Evolutionary conservation across 2,888 invertebrate genomes (phyloP).

Genomic region (Cataglyphis livida): DNA sequence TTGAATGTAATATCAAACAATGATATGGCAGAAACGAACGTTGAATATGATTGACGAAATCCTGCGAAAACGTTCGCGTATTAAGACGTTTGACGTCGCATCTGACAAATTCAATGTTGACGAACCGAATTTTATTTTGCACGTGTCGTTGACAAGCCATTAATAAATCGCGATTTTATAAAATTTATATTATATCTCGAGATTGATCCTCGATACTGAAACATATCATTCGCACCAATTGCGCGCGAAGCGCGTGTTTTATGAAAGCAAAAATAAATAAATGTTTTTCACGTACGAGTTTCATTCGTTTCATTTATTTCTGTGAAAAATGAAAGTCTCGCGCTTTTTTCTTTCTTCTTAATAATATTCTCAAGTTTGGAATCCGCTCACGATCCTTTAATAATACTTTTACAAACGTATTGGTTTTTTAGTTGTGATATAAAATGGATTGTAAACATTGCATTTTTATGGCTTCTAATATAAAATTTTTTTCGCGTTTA

Average conservation of each 20-base stretch:
- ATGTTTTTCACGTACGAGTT: not conserved
- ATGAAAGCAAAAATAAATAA: not conserved
- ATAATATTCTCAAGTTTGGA: not conserved
- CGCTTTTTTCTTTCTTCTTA: not conserved
- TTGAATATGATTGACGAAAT: conserved; percentile 18
- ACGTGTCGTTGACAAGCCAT: not conserved
- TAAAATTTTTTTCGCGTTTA: not conserved
- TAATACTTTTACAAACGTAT: not conserved
- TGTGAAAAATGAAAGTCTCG: not conserved
- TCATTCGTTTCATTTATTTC: not conserved
- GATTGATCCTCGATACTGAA: not conserved
- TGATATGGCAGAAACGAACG: not conserved
- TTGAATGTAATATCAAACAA: conserved; percentile 35
- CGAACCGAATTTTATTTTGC: not conserved
- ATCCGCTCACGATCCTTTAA: not conserved
- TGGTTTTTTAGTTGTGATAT: not conserved
- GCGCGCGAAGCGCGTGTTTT: not conserved
- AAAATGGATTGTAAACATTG: conserved; percentile 14
- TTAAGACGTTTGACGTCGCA: conserved; percentile 6
- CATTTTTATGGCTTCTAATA: not conserved
- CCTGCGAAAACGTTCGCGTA: not conserved
- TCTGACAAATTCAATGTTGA: conserved; percentile 14
- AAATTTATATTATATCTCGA: conserved; percentile 1
- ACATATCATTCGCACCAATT: not conserved
- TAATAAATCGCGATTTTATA: conserved; percentile 4